Percentiles rank a stretch among this genome's conserved stretches.
Evolutionary conservation across 1,140 invertebrate genomes (phyloP).

Genomic region (Apis cerana): DNA sequence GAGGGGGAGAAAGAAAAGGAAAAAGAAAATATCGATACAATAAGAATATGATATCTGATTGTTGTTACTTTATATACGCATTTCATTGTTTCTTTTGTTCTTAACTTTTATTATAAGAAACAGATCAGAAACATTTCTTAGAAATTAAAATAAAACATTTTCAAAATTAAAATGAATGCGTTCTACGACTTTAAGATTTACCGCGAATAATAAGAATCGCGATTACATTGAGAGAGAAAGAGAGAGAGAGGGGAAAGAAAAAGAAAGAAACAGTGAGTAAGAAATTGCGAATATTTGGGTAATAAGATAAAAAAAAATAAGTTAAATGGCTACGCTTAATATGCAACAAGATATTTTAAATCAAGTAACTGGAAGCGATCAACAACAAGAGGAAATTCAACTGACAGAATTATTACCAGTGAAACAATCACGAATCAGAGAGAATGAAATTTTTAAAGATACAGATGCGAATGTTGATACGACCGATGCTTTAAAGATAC

Average conservation of each 20-base stretch:
- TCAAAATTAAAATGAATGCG: background rate
- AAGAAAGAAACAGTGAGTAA: too few species aligned
- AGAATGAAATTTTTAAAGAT: slow-evolving; percentile 40
- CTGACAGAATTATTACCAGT: slow-evolving; percentile 77
- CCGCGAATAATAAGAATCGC: background rate
- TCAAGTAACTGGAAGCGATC: slow-evolving; percentile 55
- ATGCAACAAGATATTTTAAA: slow-evolving; percentile 54
- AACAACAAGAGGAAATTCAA: slow-evolving; percentile 71
- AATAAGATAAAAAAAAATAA: background rate
- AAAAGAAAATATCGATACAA: slow-evolving; percentile 51
- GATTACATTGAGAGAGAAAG: background rate
- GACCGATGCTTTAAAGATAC: slow-evolving; percentile 73
- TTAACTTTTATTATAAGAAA: background rate
- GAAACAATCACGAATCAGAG: slow-evolving; percentile 72
- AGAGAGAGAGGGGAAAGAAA: background rate
- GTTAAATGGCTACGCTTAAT: slow-evolving; percentile 28
- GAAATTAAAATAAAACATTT: background rate
- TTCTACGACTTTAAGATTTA: background rate
- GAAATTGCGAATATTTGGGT: background rate
- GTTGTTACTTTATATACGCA: slow-evolving; percentile 28
- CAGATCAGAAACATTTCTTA: background rate
- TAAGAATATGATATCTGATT: slow-evolving; percentile 62
- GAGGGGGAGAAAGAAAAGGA: background rate
- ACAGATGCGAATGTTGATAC: slow-evolving; percentile 61
- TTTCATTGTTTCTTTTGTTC: background rate